Conservation (phyloP, 2,888 invertebrate genomes). For the Zeuzera pyrina region DNA sequence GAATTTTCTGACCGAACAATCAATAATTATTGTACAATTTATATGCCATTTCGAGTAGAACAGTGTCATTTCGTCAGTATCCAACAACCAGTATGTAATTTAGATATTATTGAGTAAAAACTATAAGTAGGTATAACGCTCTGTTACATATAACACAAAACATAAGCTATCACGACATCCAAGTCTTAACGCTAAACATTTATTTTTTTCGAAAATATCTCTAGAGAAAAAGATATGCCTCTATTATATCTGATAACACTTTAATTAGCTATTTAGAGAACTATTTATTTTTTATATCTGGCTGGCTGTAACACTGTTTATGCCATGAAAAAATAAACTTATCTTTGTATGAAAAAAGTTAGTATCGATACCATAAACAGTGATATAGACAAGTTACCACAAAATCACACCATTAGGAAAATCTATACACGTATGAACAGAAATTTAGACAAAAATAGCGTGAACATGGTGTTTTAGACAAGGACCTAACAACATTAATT, state of each 20-base stretch:
- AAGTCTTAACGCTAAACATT: conserved; percentile 61
- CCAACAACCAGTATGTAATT: not conserved
- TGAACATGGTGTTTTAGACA: no score
- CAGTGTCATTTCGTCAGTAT: conserved; percentile 31
- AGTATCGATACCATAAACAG: conserved; percentile 32
- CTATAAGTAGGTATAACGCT: no score
- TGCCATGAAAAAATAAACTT: conserved; percentile 18
- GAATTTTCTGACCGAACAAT: conserved; percentile 8
- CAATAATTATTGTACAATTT: conserved; percentile 3
- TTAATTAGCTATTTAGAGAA: conserved; percentile 45
- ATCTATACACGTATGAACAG: conserved; percentile 47
- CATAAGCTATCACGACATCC: conserved; percentile 63
- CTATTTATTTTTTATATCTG: conserved; percentile 26
- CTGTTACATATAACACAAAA: conserved; percentile 15
- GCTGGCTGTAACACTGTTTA: conserved; percentile 52
- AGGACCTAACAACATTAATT: no score
- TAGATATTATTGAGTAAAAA: conserved; percentile 5
- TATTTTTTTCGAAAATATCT: conserved; percentile 64
- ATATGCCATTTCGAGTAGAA: conserved; percentile 3
- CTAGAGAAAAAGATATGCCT: conserved; percentile 69
- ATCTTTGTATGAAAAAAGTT: conserved; percentile 5
- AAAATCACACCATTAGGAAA: conserved; percentile 46
- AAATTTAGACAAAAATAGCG: no score
- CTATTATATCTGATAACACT: conserved; percentile 66
- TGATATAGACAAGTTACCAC: conserved; percentile 31